These are phyloP conservation scores for Ellobius talpinus DNA, from an alignment of 2,113 vertebrate species.

Conservation along the genomic window DNA sequence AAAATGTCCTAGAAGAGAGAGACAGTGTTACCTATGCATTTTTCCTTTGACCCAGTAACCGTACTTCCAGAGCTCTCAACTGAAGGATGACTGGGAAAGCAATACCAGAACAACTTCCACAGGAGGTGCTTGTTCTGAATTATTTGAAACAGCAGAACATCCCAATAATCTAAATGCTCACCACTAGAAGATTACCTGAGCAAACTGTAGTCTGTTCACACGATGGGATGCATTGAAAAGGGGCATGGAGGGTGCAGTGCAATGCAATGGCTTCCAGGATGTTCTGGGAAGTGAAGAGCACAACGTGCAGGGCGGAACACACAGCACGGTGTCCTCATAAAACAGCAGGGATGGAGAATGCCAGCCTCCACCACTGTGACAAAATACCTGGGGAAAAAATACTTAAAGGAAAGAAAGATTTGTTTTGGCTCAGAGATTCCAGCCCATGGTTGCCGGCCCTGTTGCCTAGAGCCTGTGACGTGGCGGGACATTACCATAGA, in stretches of 20 bases:
- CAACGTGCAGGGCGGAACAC: background rate
- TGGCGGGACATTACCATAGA: background rate
- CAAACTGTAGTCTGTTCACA: background rate
- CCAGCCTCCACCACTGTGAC: background rate
- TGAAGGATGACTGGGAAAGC: background rate
- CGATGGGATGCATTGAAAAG: background rate
- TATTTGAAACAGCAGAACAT: conserved; percentile 3
- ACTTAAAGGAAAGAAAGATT: background rate
- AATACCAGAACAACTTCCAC: background rate
- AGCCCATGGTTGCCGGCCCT: background rate
- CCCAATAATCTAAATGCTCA: background rate
- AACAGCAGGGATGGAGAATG: background rate
- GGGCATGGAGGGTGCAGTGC: background rate
- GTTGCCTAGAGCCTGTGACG: background rate
- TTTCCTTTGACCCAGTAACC: background rate
- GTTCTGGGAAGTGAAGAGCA: background rate
- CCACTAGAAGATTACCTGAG: background rate
- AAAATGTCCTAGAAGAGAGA: background rate
- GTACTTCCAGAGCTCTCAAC: background rate
- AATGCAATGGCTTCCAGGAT: background rate
- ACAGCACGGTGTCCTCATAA: background rate
- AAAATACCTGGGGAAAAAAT: background rate
- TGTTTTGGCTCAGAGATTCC: background rate
- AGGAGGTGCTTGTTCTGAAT: background rate
- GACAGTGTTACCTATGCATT: background rate